phyloP scores from a whole-genome alignment of 2,113 vertebrate species.

The Thermophis baileyi region DNA sequence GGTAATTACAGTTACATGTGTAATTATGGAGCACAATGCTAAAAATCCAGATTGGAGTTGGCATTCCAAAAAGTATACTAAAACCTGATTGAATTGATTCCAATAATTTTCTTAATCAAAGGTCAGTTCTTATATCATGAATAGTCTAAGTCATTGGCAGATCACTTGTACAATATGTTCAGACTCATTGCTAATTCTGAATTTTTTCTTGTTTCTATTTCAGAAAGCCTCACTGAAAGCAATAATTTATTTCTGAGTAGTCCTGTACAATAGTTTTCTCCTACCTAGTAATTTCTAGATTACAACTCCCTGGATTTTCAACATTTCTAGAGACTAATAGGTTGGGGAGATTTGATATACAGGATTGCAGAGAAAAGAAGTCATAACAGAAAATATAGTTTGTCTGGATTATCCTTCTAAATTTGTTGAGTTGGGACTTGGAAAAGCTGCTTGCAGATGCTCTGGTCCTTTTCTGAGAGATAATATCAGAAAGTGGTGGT shows the following conservation, averaged over 20 bases:
- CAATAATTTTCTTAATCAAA: neutral
- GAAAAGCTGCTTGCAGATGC: neutral
- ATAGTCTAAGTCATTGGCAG: neutral
- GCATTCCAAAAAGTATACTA: conserved; percentile 3
- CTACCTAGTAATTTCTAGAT: neutral
- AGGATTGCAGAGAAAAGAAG: neutral
- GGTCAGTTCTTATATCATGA: neutral
- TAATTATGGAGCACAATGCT: conserved; percentile 6
- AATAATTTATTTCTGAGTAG: neutral
- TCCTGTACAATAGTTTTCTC: neutral
- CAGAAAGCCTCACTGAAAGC: neutral
- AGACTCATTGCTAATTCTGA: neutral
- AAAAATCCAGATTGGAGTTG: conserved; percentile 8
- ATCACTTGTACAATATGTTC: neutral
- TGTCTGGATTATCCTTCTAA: neutral
- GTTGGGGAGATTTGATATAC: neutral
- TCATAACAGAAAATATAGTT: neutral
- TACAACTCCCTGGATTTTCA: neutral
- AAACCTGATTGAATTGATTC: neutral
- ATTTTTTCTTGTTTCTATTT: neutral
- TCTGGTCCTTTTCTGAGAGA: neutral
- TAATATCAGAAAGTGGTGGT: neutral
- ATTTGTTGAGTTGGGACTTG: neutral
- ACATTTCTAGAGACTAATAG: neutral
- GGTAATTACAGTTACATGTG: neutral